phyloP scores from a whole-genome alignment of 37 sponge, comb jelly and placozoan species.

The Oopsacas minuta region DNA sequence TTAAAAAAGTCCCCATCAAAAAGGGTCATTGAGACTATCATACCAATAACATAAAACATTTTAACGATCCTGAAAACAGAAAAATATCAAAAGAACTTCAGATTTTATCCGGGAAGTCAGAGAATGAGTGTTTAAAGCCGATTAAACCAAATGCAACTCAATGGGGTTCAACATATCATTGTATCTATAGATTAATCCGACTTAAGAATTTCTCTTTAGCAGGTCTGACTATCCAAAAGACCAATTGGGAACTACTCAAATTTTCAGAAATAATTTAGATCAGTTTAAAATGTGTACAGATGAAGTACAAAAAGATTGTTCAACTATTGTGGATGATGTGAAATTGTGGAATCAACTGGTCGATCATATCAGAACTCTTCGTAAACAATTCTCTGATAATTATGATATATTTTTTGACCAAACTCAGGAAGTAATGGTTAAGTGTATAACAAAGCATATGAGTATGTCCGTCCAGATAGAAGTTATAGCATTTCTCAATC shows the following conservation, averaged over 20 bases:
- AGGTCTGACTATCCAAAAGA: neutral
- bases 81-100: neutral
- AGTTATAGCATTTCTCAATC: neutral
- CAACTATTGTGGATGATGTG: neutral
- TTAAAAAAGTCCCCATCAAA: neutral
- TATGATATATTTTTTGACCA: neutral
- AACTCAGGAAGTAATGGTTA: neutral
- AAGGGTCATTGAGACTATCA: neutral
- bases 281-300: neutral
- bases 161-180: neutral
- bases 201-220: neutral
- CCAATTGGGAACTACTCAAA: neutral
- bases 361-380: neutral
- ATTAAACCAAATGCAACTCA: neutral
- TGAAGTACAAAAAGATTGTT: neutral
- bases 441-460: neutral
- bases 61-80: neutral
- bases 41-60: neutral
- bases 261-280: neutral
- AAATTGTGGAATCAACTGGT: neutral
- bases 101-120: neutral
- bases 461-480: neutral
- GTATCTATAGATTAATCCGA: neutral
- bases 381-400: neutral
- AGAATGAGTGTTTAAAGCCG: neutral